Percentiles rank a stretch among this genome's conserved stretches.
Evolutionary conservation across 2,113 vertebrate species (phyloP).

Genomic region (Mastomys natalensis): DNA sequence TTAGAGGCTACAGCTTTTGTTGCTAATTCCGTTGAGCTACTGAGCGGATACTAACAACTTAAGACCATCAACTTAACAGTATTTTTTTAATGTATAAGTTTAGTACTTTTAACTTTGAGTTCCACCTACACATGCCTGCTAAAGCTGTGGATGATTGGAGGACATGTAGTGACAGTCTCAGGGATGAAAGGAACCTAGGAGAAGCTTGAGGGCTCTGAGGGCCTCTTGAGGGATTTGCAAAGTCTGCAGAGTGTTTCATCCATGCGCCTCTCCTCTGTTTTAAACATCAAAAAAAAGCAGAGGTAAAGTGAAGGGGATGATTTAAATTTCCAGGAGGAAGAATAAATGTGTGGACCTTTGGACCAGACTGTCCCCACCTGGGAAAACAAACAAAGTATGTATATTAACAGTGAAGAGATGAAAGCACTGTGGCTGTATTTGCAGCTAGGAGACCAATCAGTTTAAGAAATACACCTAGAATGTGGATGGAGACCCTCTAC

Average conservation of each 20-base stretch:
- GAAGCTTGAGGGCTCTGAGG: constrained; percentile 22
- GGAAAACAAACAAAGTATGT: not conserved
- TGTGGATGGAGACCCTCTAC: accelerated
- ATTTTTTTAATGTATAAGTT: constrained; percentile 71
- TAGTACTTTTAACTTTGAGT: constrained; percentile 68
- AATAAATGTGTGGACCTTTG: constrained; percentile 24
- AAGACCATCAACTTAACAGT: constrained; percentile 7
- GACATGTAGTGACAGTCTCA: constrained; percentile 66
- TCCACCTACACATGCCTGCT: constrained; percentile 69
- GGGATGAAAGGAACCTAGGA: constrained; percentile 14
- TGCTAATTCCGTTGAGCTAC: constrained; percentile 27
- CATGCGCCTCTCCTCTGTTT: constrained; percentile 35
- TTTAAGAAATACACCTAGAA: too few relatives aligned
- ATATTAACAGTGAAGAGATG: not conserved
- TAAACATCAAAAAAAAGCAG: constrained; percentile 8
- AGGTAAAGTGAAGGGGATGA: not conserved
- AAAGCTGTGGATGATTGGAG: constrained; percentile 57
- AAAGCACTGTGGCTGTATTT: not conserved
- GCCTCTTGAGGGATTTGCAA: constrained; percentile 14
- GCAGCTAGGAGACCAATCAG: not conserved
- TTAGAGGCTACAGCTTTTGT: not conserved
- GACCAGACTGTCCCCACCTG: not conserved
- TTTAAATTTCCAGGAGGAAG: constrained; percentile 53
- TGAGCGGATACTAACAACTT: constrained; percentile 40
- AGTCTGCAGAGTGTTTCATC: not conserved